Base-by-base conservation (phyloP, 2,888 invertebrate species). In the Agrilus biguttatus region DNA sequence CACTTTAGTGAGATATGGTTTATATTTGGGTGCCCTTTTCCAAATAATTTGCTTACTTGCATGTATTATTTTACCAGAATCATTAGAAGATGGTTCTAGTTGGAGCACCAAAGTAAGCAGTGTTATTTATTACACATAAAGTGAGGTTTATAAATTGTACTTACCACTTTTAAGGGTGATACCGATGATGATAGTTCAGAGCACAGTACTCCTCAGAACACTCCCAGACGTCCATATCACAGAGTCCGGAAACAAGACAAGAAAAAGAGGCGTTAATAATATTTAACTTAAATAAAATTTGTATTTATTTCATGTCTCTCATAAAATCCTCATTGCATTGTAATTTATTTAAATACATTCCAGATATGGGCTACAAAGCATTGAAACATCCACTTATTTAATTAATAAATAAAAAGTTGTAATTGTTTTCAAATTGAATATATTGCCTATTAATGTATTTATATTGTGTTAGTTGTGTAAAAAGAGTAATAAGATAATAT, bases 11-110 rank as follows among this genome's bases (percentile, higher is more conserved):
- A 74, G 84, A 32, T 84, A 83, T 62, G 88, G 90, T 12, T 68
- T 91, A 5, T 88, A 88, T 57, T 68, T 89, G 33, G 89, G 88
- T 5, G 90, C 90, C 13, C 73, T 86, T n/a, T 91, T 91, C 58
- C 91, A 91, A 66, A 66, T 91, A 43, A 67, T 83, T 17, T 91
- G 90, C 58, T 73, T 92, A 48, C 73, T 83, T 40, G 85, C 89
- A 14, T 87, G 89, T 51, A 78, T 90, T 39, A 75, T 86, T 45
- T 73, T 85, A 46, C 79, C 80, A n/a, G 78, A 80, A 51, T 70
- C 74, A 49, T 70, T 72, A 34, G 76, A 76, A 50, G 63, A 63
- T 43, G 54, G 51, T 40, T 59, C 52, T 45, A 62, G 60, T 54
- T 61, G 58, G 47, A 59, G 62, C 14, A 72, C 69, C 56, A 73